A percentile compares a stretch with the other conserved stretches of the same genome.
phyloP scores from a whole-genome alignment of 2,797 vertebrate genomes.

The Prionace glauca region DNA sequence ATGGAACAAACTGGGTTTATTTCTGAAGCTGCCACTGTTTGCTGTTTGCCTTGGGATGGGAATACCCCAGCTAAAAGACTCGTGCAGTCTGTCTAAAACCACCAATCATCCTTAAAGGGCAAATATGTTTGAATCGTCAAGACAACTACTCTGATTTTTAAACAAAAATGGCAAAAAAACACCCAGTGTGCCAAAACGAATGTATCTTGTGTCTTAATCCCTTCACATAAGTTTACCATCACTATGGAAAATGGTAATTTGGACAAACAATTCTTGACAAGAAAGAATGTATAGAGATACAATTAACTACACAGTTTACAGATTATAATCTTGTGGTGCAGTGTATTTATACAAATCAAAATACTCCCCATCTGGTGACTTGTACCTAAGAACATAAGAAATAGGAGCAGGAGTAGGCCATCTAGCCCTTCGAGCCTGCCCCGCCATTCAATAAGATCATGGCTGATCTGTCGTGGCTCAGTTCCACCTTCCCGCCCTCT shows the following conservation, averaged over 20 bases:
- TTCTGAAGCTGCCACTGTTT: too few relatives aligned
- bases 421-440: too few relatives aligned
- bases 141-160: neutral
- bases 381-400: too few relatives aligned
- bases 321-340: slow-evolving; percentile 65
- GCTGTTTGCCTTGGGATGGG: too few relatives aligned
- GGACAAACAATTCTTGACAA: slow-evolving; percentile 59
- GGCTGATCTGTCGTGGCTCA: too few relatives aligned
- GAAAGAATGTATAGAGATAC: slow-evolving; percentile 67
- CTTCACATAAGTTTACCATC: slow-evolving; percentile 43
- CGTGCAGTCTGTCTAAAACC: too few relatives aligned
- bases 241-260: slow-evolving; percentile 48
- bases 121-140: neutral
- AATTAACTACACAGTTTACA: slow-evolving; percentile 71
- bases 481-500: too few relatives aligned
- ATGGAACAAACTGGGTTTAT: too few relatives aligned
- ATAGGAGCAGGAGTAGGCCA: too few relatives aligned
- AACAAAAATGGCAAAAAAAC: neutral
- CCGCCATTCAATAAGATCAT: too few relatives aligned
- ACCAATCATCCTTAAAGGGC: too few relatives aligned
- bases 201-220: neutral
- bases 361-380: slow-evolving; percentile 39
- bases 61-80: too few relatives aligned
- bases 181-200: neutral
- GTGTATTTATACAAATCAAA: slow-evolving; percentile 61